A percentile compares a stretch with the other conserved stretches of the same genome.
phyloP scores from a whole-genome alignment of 2,113 vertebrate genomes.

The Tragelaphus scriptus region DNA sequence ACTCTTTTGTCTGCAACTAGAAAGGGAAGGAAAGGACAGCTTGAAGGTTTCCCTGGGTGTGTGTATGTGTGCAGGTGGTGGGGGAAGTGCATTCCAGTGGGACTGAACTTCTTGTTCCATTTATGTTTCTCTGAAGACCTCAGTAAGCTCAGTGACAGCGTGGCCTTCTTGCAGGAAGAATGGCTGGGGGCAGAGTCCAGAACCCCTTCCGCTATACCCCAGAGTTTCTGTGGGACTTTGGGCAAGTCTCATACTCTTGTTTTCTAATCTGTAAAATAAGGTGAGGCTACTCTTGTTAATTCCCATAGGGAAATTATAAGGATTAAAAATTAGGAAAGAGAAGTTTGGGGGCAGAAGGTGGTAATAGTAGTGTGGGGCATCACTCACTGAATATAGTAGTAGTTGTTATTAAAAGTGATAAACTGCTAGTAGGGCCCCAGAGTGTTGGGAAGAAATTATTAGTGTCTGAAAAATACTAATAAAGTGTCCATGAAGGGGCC shows the following conservation, averaged over 20 bases:
- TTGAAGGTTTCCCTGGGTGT: background rate
- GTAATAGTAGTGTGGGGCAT: background rate
- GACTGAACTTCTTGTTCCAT: background rate
- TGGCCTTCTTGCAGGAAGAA: background rate
- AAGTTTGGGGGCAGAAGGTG: background rate
- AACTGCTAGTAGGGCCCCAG: background rate
- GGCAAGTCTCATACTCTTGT: background rate
- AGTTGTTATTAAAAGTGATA: conserved; percentile 14
- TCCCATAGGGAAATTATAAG: background rate
- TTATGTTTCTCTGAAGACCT: background rate
- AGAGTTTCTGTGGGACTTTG: background rate
- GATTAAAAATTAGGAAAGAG: background rate
- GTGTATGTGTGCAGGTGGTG: fast-evolving
- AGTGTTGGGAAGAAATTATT: background rate
- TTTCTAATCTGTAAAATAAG: background rate
- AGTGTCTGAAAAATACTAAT: background rate
- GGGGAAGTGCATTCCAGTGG: background rate
- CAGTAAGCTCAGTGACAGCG: background rate
- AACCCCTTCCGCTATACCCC: background rate
- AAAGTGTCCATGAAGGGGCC: background rate
- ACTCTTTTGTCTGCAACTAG: background rate
- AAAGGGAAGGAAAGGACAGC: background rate
- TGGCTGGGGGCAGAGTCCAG: background rate
- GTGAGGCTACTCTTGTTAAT: background rate
- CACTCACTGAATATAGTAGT: background rate